Evolutionary conservation across 2,113 vertebrate genomes (phyloP), one percentile per base, ranked within the genome.

Genomic region (Ia io): DNA sequence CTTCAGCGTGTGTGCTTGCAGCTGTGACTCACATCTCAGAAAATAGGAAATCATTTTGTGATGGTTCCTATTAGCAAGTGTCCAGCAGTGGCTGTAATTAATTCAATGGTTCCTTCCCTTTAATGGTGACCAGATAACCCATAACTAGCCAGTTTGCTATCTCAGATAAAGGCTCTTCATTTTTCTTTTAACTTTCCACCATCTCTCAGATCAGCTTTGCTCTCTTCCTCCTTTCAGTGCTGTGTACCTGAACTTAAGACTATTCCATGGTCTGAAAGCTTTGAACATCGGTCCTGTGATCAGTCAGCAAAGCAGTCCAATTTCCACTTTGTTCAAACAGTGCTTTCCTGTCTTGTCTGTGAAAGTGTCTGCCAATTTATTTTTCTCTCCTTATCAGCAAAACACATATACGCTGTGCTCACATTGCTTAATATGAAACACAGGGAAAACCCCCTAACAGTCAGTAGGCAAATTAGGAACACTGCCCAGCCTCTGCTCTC

Each of bases 321-420:
- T 98, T 98, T 98, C 90, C 76, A 93, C 95, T 95, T 67, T 97
- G 90, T 98, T 98, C 97, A 96, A 97, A 98, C 76, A 93, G 79
- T 69, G 73, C 85, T 97, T 98, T 97, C 91, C 97, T 96, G 91
- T 97, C 98, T 97, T 97, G 86, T 98, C 97, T 98, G 95, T 88
- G 93, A 95, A 98, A 97, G 91, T 94, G 95, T 94, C 96, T 97
- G 94, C 97, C 97, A 98, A 97, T 98, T 98, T 97, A 97, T 98
- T 98, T 98, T 97, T 97, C 95, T 96, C 69, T 89, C 97, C 95
- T 98, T 98, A 98, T 98, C 98, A 98, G 96, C 80, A 97, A 96
- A 98, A 88, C 77, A 94, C 97, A 96, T 97, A 95, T 90, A 98
- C 91, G 90, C 95, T 84, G 32, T 95, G 86, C 91, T 97, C 91